These are phyloP conservation scores for Tragopan temminckii DNA, from an alignment of 2,797 vertebrate species.

Conservation along the genomic window DNA sequence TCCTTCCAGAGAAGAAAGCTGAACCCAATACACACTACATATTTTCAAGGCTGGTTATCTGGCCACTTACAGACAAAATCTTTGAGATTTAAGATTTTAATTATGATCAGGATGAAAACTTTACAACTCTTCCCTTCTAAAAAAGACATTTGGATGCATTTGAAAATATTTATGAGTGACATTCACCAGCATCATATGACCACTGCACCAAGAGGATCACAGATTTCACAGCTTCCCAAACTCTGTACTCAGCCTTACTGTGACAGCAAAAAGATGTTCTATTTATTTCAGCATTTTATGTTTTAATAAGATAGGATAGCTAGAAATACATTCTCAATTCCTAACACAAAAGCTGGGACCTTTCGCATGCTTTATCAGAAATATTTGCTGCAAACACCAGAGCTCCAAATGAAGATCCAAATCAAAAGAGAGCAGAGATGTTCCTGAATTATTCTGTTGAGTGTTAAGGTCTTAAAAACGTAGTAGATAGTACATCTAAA, in stretches of 20 bases:
- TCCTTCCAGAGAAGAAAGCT: background rate
- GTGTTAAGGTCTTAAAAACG: background rate
- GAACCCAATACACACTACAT: background rate
- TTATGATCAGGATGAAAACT: background rate
- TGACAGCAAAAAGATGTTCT: background rate
- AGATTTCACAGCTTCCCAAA: background rate
- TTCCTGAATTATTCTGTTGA: background rate
- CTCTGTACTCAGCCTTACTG: background rate
- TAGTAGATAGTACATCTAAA: background rate
- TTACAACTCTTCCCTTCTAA: background rate
- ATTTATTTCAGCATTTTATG: background rate
- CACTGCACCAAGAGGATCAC: background rate
- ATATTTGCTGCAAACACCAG: background rate
- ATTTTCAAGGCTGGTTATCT: background rate
- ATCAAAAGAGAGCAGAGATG: background rate
- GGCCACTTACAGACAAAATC: background rate
- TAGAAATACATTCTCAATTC: background rate
- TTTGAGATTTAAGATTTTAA: background rate
- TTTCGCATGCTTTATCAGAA: background rate
- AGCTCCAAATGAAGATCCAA: background rate
- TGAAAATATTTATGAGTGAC: background rate
- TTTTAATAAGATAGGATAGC: background rate
- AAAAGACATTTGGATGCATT: fast-evolving
- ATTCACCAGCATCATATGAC: background rate
- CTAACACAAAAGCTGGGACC: background rate